Conservation (phyloP, 2,888 invertebrate species). For the Caenorhabditis uteleia region DNA sequence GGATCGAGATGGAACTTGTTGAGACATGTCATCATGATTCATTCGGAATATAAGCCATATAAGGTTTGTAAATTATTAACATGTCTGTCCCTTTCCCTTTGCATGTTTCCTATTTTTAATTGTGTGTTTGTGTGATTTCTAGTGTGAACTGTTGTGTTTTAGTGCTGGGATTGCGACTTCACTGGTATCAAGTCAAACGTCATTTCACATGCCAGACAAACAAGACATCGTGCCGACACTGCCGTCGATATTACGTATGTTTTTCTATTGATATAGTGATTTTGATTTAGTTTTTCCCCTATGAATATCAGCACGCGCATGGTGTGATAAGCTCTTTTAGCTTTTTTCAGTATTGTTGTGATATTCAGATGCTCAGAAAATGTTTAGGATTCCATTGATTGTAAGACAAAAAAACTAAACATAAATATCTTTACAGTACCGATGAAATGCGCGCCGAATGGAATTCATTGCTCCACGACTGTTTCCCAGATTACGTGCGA, state of each 20-base stretch:
- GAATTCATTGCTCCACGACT: constrained; percentile 46
- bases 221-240: constrained; percentile 44
- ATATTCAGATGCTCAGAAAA: too few species aligned
- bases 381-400: too few species aligned
- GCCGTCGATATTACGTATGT: constrained; percentile 52
- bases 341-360: too few species aligned
- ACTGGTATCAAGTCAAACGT: constrained; percentile 53
- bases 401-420: background rate
- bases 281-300: constrained; percentile 11
- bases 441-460: constrained; percentile 53
- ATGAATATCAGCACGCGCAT: too few species aligned
- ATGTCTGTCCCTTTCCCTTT: background rate
- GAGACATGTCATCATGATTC: constrained; percentile 54
- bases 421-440: constrained; percentile 30
- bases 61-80: constrained; percentile 21
- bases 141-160: constrained; percentile 2
- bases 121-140: constrained; percentile 22
- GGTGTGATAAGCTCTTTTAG: too few species aligned
- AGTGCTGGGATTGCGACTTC: constrained; percentile 55
- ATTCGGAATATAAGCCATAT: constrained; percentile 52
- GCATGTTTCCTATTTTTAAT: background rate
- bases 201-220: constrained; percentile 50
- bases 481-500: constrained; percentile 54
- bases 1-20: constrained; percentile 53
- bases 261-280: background rate